These are phyloP conservation scores for Bombus vancouverensis DNA, from an alignment of 1,140 invertebrate genomes.

Conservation along the genomic window DNA sequence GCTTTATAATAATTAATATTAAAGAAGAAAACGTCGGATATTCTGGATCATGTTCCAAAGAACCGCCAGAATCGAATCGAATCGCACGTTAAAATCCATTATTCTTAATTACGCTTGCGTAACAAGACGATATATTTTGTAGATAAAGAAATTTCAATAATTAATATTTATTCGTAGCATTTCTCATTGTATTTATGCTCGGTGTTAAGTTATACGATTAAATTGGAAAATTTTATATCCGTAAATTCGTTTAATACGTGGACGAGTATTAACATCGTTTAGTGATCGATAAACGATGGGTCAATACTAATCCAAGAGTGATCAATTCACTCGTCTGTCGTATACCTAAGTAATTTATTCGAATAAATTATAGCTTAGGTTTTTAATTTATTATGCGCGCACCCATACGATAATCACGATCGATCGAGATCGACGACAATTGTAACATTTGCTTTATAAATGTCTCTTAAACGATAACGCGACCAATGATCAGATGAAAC, in stretches of 20 bases:
- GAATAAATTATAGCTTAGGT: constrained; percentile 71
- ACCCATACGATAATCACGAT: background rate
- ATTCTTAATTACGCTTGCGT: constrained; percentile 12
- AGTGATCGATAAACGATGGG: constrained; percentile 68
- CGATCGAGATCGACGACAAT: background rate
- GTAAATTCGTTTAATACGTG: constrained; percentile 44
- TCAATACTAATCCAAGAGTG: constrained; percentile 68
- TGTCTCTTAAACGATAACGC: constrained; percentile 59
- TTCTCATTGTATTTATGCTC: constrained; percentile 68
- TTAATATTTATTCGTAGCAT: constrained; percentile 75
- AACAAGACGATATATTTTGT: constrained; percentile 63
- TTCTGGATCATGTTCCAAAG: background rate
- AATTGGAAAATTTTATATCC: constrained; percentile 17
- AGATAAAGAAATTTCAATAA: constrained; percentile 67
- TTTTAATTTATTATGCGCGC: constrained; percentile 67
- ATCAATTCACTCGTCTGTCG: constrained; percentile 70
- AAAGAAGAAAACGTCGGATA: background rate
- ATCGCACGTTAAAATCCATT: background rate
- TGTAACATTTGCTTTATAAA: constrained; percentile 58
- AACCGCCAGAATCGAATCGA: background rate
- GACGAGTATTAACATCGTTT: constrained; percentile 77
- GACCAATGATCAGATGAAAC: constrained; percentile 61
- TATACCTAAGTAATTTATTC: constrained; percentile 77
- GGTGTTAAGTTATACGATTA: constrained; percentile 34
- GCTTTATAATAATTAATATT: constrained; percentile 17